Percentiles rank a stretch among this genome's conserved stretches.
Conservation (phyloP, 1,140 invertebrate species). For the Bombus fervidus region DNA sequence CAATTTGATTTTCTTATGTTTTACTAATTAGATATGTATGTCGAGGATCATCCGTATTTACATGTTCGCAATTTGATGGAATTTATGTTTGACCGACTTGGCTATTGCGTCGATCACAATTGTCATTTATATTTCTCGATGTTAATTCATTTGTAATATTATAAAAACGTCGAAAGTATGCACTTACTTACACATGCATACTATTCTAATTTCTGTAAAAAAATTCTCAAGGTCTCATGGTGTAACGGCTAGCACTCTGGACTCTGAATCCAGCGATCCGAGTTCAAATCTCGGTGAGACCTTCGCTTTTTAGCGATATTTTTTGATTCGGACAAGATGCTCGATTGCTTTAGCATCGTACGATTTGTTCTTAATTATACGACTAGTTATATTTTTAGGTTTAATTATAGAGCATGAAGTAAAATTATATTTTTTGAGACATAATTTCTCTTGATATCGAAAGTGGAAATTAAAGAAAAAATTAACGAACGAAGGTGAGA, state of each 20-base stretch:
- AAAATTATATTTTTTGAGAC: neutral
- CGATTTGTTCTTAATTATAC: neutral
- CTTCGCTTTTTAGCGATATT: slow-evolving; percentile 3
- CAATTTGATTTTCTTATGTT: neutral
- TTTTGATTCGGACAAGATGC: neutral
- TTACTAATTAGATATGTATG: slow-evolving; percentile 33
- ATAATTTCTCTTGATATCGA: neutral
- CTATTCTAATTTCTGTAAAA: neutral
- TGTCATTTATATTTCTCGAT: neutral
- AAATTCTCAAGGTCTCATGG: slow-evolving; percentile 72
- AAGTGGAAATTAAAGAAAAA: neutral
- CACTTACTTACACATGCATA: slow-evolving; percentile 8
- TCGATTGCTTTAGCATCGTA: neutral
- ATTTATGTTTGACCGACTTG: neutral
- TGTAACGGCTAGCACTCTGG: slow-evolving; percentile 86
- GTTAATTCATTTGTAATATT: neutral
- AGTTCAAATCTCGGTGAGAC: slow-evolving; percentile 85
- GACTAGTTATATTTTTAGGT: neutral
- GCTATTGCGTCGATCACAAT: neutral
- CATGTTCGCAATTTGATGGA: neutral
- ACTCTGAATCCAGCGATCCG: slow-evolving; percentile 89
- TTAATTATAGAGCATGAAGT: neutral
- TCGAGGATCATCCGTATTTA: slow-evolving; percentile 11
- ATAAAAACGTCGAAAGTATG: neutral
- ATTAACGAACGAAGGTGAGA: neutral